A percentile compares a stretch with the other conserved stretches of the same genome.
phyloP scores from a whole-genome alignment of 2,888 invertebrate genomes.

The Euzophera pinguis region DNA sequence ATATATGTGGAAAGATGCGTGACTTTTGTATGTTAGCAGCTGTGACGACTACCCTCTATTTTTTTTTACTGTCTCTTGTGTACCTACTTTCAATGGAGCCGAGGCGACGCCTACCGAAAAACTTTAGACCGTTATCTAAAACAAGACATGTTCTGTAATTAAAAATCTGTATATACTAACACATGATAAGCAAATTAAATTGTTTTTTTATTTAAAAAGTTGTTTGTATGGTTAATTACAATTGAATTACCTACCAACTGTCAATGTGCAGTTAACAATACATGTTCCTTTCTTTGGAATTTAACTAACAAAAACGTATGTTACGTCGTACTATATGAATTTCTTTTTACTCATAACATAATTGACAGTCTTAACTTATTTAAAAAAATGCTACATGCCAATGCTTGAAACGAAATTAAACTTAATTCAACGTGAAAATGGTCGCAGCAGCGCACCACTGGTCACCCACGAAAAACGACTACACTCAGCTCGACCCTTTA shows the following conservation, averaged over 20 bases:
- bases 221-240: too few relatives aligned
- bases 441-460: conserved; percentile 5
- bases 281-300: too few relatives aligned
- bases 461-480: background rate
- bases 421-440: conserved; percentile 1
- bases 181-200: too few relatives aligned
- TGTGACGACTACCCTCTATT: conserved; percentile 18
- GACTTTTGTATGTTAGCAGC: conserved; percentile 13
- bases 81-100: background rate
- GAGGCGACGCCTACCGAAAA: background rate
- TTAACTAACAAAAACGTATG: too few relatives aligned
- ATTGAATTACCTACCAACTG: too few relatives aligned
- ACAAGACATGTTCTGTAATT: background rate
- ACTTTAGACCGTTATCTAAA: background rate
- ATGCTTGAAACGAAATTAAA: conserved; percentile 1
- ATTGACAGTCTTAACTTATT: background rate
- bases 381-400: too few relatives aligned
- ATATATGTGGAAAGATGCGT: background rate
- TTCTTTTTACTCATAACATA: background rate
- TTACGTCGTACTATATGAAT: too few relatives aligned
- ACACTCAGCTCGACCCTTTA: background rate
- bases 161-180: too few relatives aligned
- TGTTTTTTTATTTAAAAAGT: too few relatives aligned
- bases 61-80: background rate
- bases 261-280: too few relatives aligned